These are phyloP conservation scores for Xiphias gladius DNA, from an alignment of 2,113 vertebrate genomes.

Conservation along the genomic window DNA sequence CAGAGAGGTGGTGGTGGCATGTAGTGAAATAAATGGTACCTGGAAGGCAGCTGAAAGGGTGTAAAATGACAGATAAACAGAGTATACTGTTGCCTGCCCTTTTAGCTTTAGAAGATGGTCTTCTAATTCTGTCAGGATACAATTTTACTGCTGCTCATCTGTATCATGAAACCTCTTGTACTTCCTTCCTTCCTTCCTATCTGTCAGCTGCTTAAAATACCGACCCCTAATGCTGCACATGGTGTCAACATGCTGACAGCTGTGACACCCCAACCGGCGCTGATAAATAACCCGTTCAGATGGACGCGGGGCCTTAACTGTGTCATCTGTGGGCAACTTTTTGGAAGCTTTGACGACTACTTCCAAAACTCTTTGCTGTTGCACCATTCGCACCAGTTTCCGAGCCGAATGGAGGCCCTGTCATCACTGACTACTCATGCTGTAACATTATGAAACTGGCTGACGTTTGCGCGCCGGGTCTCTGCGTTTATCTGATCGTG, in stretches of 20 bases:
- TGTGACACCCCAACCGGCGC: constrained; percentile 28
- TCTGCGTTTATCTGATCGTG: neutral
- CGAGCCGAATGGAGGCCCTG: neutral
- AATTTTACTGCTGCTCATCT: neutral
- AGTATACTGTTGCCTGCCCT: no score
- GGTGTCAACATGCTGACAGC: constrained; percentile 45
- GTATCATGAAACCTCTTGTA: constrained; percentile 10
- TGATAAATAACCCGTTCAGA: constrained; percentile 42
- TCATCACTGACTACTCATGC: neutral
- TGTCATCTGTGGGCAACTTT: constrained; percentile 18
- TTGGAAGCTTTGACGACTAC: neutral
- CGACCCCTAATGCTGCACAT: constrained; percentile 34
- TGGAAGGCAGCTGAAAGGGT: constrained; percentile 9
- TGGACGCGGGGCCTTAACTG: constrained; percentile 18
- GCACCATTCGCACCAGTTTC: neutral
- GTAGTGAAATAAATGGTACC: neutral
- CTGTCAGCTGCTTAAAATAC: constrained; percentile 43
- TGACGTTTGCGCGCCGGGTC: neutral
- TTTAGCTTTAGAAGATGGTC: neutral
- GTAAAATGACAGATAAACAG: neutral
- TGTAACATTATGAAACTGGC: constrained; percentile 7
- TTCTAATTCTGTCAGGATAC: neutral
- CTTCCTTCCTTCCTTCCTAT: constrained; percentile 33
- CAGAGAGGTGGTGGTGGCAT: constrained; percentile 3
- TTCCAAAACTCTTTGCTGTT: neutral